A percentile compares a stretch with the other conserved stretches of the same genome.
phyloP scores from a whole-genome alignment of 2,113 vertebrate species.

The Pedetes capensis region DNA sequence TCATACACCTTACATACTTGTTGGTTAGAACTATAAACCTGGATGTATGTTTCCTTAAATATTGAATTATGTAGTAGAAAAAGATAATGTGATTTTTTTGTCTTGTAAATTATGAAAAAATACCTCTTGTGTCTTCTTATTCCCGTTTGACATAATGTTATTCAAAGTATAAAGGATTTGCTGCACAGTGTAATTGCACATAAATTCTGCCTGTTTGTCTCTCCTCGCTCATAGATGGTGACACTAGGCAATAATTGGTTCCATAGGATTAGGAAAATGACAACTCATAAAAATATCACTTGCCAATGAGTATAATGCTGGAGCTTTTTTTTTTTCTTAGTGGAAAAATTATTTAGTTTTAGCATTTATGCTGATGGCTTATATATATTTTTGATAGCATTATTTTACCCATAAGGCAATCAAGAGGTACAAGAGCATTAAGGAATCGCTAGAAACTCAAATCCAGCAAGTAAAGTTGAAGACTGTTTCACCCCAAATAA shows the following conservation, averaged over 20 bases:
- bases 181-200: slow-evolving; percentile 5
- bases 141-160: slow-evolving; percentile 49
- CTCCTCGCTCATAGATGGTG: not conserved
- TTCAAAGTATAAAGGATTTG: slow-evolving; percentile 26
- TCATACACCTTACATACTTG: not conserved
- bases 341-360: slow-evolving; percentile 2
- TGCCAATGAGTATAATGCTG: not conserved
- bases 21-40: not conserved
- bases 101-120: slow-evolving; percentile 51
- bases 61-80: slow-evolving; percentile 14
- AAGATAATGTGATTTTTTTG: not conserved
- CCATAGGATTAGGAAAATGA: not conserved
- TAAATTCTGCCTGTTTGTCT: not conserved
- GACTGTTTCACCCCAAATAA: not conserved
- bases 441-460: not conserved
- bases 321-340: not conserved
- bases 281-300: slow-evolving; percentile 4
- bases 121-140: not conserved
- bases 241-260: slow-evolving; percentile 35
- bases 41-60: not conserved
- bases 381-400: not conserved
- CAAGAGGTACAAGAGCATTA: not conserved
- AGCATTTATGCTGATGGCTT: not conserved
- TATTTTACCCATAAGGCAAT: not conserved
- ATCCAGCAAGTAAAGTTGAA: not conserved